phyloP scores from a whole-genome alignment of 64 coral and sea anemone species.

The Actinia tenebrosa region DNA sequence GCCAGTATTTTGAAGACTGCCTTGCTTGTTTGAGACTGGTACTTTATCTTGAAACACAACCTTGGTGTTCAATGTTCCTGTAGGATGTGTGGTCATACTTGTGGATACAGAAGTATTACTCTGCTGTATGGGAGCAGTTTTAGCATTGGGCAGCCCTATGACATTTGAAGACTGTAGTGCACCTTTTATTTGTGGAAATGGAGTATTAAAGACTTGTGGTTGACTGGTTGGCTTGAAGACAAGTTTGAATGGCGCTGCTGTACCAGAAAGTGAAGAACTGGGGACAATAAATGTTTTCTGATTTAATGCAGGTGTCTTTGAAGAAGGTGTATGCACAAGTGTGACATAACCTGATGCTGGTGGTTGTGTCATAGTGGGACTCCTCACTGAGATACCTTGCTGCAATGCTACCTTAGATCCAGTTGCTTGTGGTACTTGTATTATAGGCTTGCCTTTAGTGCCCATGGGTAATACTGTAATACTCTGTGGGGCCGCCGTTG shows the following conservation, averaged over 20 bases:
- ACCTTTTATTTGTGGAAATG: background rate
- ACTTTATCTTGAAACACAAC: background rate
- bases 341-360: background rate
- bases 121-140: background rate
- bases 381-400: background rate
- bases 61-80: background rate
- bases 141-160: background rate
- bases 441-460: background rate
- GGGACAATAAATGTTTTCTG: slow-evolving; percentile 14
- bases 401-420: background rate
- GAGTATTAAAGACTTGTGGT: background rate
- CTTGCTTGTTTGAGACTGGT: background rate
- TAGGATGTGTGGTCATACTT: background rate
- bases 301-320: background rate
- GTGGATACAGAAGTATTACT: background rate
- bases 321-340: background rate
- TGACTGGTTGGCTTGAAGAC: slow-evolving; percentile 11
- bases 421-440: background rate
- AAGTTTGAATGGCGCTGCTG: background rate
- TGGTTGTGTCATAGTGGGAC: background rate
- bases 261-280: background rate
- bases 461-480: background rate
- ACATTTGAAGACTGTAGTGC: background rate
- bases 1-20: background rate
- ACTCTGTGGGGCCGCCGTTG: background rate